Base-by-base conservation (phyloP, 2,888 invertebrate genomes). In the Autographa gamma region DNA sequence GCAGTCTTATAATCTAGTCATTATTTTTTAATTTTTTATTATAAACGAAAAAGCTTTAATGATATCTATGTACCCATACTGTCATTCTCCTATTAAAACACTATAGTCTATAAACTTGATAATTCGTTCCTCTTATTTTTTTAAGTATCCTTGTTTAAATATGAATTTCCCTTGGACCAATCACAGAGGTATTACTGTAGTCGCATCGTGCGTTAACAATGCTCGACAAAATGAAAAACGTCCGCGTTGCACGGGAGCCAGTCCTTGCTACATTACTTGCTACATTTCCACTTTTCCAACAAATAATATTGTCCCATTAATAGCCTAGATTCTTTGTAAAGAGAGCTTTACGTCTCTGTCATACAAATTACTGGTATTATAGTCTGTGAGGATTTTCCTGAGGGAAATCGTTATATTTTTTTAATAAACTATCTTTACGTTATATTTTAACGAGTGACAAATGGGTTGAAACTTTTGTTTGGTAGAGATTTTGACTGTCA, bases 221-320 rank as follows among this genome's bases (percentile, higher is more conserved):
- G 79, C 77, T 74, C 69, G 64, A 76, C 76, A 43, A 79, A 85
- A 87, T 87, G 85, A 85, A 86, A 88, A 85, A 83, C 80, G 77
- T 80, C 77, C 71, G 71, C 71, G 16, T 59, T 63, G 66, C 81
- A 62, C 69, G 61, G 11, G 41, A 43, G 13, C 41, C 56, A 48
- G n/a, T 48, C n/a, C 48, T 48, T 13, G n/a, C 19, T 16, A 68
- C 64, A 61, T 64, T 48, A n/a, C 48, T 48, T 13, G n/a, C 19
- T 16, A 68, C 64, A 61, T 64, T 68, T 77, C 25, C 63, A 68
- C 64, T 60, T 64, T 68, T 77, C 25, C 63, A 32, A 69, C 71
- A 70, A 80, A 78, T 82, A 69, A 69, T 73, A 74, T 60, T 11
- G 66, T 58, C 66, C 69, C 70, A 70, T 79, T 69, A 69, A 68